Base-by-base conservation (phyloP, 2,113 vertebrate species). In the Phasianus colchicus region DNA sequence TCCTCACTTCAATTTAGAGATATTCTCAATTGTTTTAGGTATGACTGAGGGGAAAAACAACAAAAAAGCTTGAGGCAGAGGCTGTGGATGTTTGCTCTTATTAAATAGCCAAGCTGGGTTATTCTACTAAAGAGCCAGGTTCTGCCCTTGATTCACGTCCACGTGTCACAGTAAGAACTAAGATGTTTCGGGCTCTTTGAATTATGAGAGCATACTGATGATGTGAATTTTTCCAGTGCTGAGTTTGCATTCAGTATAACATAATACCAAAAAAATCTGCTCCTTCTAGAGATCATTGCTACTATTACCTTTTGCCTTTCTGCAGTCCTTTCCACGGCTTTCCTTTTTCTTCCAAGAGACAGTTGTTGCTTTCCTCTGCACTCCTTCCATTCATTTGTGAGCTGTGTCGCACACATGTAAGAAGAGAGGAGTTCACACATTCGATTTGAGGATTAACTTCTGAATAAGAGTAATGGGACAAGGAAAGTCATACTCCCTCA, bases 141-240 rank as follows among this genome's bases (percentile, higher is more conserved):
- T 57, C 67, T 40, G 11, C 2, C 13, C 61, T 73, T 77, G 82
- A 70, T 48, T 34, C 70, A 72, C 36, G 21, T 24, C 67, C 43
- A 10, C 3, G 13, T 11, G 57, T 47, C 64, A 34, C 0, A 0
- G 2, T 11, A 50, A 81, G 66, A 63, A 27, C 40, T 45, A 64
- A 16, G 36, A 18, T 58, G 77, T n/a, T 70, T 14, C 48, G 43
- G 77, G 63, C 9, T 36, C 22, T 40, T n/a, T 48, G 36, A 48
- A 18, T 83, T 63, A 63, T 10, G 20, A 83, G 42, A 30, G 34
- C 24, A 32, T 19, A 77, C 19, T 3, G 21, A 57, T 45, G 43
- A 43, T 29, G 16, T 3, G 54, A 92, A 20, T n/a, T 88, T 92
- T 90, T 72, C 34, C 17, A n/a, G 8, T 38, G 24, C 3, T 36